Conservation (phyloP, 2,113 vertebrate genomes). For the Forbesichthys agassizii region DNA sequence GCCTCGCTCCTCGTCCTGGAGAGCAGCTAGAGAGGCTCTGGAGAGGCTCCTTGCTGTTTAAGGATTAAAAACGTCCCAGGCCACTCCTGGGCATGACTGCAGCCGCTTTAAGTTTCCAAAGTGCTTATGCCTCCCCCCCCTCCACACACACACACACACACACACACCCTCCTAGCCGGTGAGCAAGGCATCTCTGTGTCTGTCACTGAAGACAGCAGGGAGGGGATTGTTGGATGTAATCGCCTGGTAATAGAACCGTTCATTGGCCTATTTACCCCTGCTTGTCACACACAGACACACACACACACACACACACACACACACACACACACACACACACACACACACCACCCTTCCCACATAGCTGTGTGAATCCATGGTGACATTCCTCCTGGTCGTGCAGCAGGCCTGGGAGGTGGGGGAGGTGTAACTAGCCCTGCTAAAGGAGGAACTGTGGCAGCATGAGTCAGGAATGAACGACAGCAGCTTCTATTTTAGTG, state of each 20-base stretch:
- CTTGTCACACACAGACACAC: constrained; percentile 3
- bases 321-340: constrained; percentile 14
- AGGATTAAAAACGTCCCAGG: constrained; percentile 41
- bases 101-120: constrained; percentile 45
- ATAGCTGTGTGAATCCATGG: constrained; percentile 38
- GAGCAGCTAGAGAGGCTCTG: constrained; percentile 45
- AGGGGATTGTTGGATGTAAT: constrained; percentile 29
- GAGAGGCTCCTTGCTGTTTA: constrained; percentile 26
- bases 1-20: constrained; percentile 46
- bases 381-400: constrained; percentile 44
- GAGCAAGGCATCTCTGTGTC: constrained; percentile 26
- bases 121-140: constrained; percentile 22
- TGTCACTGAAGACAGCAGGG: constrained; percentile 9
- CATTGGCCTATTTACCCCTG: constrained; percentile 28
- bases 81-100: constrained; percentile 8
- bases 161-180: background rate
- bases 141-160: background rate
- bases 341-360: constrained; percentile 19
- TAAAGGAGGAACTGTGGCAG: constrained; percentile 75
- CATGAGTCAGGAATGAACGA: constrained; percentile 82
- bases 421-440: constrained; percentile 54
- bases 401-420: constrained; percentile 23
- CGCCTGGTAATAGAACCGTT: constrained; percentile 33
- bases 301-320: constrained; percentile 1
- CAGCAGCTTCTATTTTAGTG: constrained; percentile 88